Evolutionary conservation across 2,113 vertebrate species (phyloP).

Genomic region (Pholis gunnellus): DNA sequence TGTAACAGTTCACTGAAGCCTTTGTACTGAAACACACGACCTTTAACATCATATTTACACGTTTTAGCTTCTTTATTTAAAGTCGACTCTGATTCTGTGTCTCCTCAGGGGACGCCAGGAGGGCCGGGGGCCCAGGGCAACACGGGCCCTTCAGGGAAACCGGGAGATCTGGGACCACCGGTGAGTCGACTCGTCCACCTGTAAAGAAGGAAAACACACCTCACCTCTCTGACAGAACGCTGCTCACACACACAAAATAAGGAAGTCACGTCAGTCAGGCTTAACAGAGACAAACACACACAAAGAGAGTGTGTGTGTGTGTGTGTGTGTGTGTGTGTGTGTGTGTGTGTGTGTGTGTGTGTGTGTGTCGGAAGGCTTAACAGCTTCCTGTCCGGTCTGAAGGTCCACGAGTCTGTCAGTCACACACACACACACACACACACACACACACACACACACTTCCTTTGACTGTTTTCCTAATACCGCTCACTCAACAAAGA

Average conservation of each 20-base stretch:
- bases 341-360: no score
- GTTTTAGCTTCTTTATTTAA: background rate
- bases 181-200: constrained; percentile 82
- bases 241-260: no score
- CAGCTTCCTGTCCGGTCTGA: constrained; percentile 8
- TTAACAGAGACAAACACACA: background rate
- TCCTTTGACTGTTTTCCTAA: no score
- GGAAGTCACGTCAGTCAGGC: constrained; percentile 3
- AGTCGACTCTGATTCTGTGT: background rate
- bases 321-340: background rate
- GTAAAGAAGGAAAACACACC: no score
- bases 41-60: no score
- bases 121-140: constrained; percentile 90
- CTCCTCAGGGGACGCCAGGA: constrained; percentile 90
- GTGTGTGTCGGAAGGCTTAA: background rate
- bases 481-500: background rate
- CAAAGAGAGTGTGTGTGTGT: no score
- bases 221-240: background rate
- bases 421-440: background rate
- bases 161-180: constrained; percentile 90
- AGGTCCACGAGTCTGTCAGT: background rate
- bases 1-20: background rate
- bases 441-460: no score
- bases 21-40: no score
- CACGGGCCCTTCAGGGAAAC: constrained; percentile 88